A percentile compares a stretch with the other conserved stretches of the same genome.
These are phyloP conservation scores for Scaeva pyrastri DNA, from an alignment of 2,888 invertebrate species.

Conservation along the genomic window DNA sequence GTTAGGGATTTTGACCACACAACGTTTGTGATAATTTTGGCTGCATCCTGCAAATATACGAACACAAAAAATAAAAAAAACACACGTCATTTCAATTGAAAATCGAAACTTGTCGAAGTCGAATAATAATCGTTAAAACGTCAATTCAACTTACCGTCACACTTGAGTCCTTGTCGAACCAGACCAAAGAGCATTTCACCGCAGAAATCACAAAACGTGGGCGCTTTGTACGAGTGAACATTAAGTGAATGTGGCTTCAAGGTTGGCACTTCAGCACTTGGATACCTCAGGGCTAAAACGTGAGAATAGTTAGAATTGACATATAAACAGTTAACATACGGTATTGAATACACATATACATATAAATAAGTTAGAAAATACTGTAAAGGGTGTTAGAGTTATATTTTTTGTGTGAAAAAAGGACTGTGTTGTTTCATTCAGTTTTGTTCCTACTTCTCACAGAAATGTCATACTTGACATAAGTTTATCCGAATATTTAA, in stretches of 20 bases:
- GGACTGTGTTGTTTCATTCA: too few species aligned
- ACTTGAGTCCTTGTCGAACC: slow-evolving; percentile 99
- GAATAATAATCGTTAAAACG: slow-evolving; percentile 1
- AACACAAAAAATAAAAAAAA: slow-evolving; percentile 24
- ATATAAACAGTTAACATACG: too few species aligned
- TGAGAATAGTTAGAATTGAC: slow-evolving; percentile 20
- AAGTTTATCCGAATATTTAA: too few species aligned
- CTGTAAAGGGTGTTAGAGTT: slow-evolving; percentile 22
- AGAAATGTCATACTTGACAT: too few species aligned
- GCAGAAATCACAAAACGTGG: slow-evolving; percentile 99
- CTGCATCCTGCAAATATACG: slow-evolving; percentile 92
- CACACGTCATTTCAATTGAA: not conserved
- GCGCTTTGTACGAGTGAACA: slow-evolving; percentile 99
- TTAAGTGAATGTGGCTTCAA: slow-evolving; percentile 95
- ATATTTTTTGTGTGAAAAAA: too few species aligned
- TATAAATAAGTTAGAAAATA: slow-evolving; percentile 42
- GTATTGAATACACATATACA: too few species aligned
- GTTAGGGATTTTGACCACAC: slow-evolving; percentile 98
- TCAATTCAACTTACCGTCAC: slow-evolving; percentile 90
- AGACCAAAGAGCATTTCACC: slow-evolving; percentile 99
- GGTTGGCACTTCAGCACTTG: slow-evolving; percentile 85
- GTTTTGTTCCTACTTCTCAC: too few species aligned
- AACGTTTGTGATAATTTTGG: slow-evolving; percentile 99
- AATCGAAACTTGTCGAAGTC: not conserved
- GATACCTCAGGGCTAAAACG: slow-evolving; percentile 84